Evolutionary conservation across 2,797 vertebrate genomes (phyloP), one percentile per base, ranked within the genome.

Genomic region (Aulostomus chinensis): DNA sequence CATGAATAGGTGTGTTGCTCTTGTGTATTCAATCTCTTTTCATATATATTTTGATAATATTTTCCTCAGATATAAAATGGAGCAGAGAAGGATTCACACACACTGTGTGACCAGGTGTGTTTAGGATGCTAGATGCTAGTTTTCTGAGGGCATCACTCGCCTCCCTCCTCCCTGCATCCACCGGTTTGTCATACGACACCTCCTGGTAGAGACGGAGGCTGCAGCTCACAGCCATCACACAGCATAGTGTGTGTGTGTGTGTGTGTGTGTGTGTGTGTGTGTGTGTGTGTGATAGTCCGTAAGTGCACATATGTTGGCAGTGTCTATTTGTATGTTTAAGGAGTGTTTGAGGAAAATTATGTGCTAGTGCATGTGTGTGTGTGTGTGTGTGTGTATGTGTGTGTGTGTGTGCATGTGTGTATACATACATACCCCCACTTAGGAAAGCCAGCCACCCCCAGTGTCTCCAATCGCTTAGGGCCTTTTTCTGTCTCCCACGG

Each of bases 401-500:
- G 63, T 48, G n/a, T 34, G 50, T 54, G 48, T 37, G 46, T 47
- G 36, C 12, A 25, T 48, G 16, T 58, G 62, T 65, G 63, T 48
- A n/a, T n/a, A n/a, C 21, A 35, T 49, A 37, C 76, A 69, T 80
- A 77, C 66, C 70, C 76, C 76, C 69, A 83, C 80, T 85, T 77
- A 58, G 64, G 11, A 78, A 83, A 85, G 76, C 81, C 85, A 89
- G 68, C 67, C 84, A 76, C 68, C 79, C 70, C 78, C 76, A 41
- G 57, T 81, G 83, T 76, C 73, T 83, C 64, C 78, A 80, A 80
- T 83, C 84, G 86, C 85, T 86, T 70, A 61, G 81, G 85, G 87
- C 82, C 70, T 68, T 73, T 58, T 62, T 64, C 64, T 31, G 59
- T 57, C 80, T 86, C 88, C 82, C 83, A 68, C 59, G 80, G 86